phyloP scores from a whole-genome alignment of 2,797 vertebrate genomes.

The Ptychadena robeensis region DNA sequence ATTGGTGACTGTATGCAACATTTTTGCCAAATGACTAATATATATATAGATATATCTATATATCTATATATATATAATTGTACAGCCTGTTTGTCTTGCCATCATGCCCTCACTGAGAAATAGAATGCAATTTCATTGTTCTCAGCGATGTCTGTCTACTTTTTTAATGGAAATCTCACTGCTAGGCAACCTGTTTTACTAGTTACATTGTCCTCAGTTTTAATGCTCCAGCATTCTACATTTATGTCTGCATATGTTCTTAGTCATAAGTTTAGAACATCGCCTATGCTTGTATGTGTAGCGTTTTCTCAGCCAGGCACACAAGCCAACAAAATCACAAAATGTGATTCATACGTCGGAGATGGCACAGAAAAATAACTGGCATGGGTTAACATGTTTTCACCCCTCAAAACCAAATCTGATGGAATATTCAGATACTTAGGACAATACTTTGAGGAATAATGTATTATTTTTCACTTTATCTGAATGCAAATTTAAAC shows the following conservation, averaged over 20 bases:
- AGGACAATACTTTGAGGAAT: too few species aligned
- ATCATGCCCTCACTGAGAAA: background rate
- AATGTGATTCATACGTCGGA: slow-evolving; percentile 27
- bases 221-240: slow-evolving; percentile 4
- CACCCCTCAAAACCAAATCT: background rate
- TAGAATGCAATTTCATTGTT: background rate
- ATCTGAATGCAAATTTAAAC: background rate
- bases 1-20: too few species aligned
- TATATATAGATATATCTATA: background rate
- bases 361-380: slow-evolving; percentile 2
- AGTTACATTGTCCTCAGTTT: background rate
- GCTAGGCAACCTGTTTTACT: background rate
- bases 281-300: slow-evolving; percentile 21
- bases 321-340: slow-evolving; percentile 37
- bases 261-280: slow-evolving; percentile 25
- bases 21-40: background rate
- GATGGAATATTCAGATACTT: background rate
- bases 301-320: slow-evolving; percentile 12
- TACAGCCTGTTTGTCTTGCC: background rate
- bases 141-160: background rate
- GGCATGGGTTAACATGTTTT: slow-evolving; percentile 1
- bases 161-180: background rate
- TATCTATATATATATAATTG: background rate
- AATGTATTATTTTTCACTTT: background rate
- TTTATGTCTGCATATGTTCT: slow-evolving; percentile 31